Evolutionary conservation across 2,113 vertebrate genomes (phyloP).

Genomic region (Pardalotus punctatus): DNA sequence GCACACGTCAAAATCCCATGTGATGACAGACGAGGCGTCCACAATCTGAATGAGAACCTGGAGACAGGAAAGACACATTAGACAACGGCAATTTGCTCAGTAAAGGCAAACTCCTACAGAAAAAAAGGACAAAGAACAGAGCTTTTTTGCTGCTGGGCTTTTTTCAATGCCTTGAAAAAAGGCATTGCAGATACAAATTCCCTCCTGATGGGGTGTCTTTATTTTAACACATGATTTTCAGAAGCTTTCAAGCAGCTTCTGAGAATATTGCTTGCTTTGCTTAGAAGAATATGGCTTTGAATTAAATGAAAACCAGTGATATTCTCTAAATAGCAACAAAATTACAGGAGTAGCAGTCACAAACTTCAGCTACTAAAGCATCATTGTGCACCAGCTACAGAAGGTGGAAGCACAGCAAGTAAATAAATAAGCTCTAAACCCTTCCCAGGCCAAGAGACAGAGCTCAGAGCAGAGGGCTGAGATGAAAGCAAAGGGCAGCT

Average conservation of each 20-base stretch:
- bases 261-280: neutral
- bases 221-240: neutral
- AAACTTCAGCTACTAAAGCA: neutral
- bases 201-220: neutral
- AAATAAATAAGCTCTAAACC: neutral
- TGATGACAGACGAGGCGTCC: slow-evolving; percentile 92
- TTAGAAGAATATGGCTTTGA: neutral
- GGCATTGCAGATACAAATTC: neutral
- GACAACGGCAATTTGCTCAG: neutral
- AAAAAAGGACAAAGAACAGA: neutral
- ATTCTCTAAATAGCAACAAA: neutral
- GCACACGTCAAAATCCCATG: slow-evolving; percentile 96
- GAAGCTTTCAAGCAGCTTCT: neutral
- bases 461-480: neutral
- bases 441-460: neutral
- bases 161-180: no score
- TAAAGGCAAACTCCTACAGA: neutral
- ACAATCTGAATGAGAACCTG: slow-evolving; percentile 91
- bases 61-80: neutral
- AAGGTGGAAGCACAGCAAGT: neutral
- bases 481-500: neutral
- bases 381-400: neutral
- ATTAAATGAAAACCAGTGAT: neutral
- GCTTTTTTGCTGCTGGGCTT: neutral
- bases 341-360: neutral